These are phyloP conservation scores for Drosophila orosa DNA, from an alignment of 1,140 invertebrate genomes.

Conservation along the genomic window DNA sequence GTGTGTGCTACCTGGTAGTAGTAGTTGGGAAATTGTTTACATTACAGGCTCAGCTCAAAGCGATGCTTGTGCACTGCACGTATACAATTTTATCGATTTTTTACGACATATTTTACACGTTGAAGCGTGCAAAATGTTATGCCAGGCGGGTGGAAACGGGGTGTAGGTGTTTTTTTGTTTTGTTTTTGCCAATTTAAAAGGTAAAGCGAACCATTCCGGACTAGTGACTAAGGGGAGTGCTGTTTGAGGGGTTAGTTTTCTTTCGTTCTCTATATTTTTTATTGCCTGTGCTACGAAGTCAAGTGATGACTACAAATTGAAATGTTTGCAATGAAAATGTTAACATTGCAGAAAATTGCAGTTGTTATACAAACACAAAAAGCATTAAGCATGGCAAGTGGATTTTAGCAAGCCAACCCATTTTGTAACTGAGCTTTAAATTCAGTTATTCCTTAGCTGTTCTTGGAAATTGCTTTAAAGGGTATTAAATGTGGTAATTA, in stretches of 20 bases:
- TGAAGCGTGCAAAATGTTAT: slow-evolving; percentile 60
- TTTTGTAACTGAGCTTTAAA: background rate
- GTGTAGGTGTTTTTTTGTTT: background rate
- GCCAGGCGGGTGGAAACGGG: slow-evolving; percentile 1
- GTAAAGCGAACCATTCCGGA: slow-evolving; percentile 21
- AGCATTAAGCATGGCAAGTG: background rate
- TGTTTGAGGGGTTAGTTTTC: background rate
- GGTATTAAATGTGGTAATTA: no score
- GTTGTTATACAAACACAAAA: slow-evolving; percentile 26
- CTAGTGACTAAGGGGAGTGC: slow-evolving; percentile 2
- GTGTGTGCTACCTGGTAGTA: background rate
- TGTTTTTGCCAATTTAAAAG: slow-evolving; percentile 55
- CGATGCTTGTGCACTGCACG: slow-evolving; percentile 14
- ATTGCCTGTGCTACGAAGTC: slow-evolving; percentile 3
- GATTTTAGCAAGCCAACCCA: background rate
- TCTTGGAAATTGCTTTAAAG: background rate
- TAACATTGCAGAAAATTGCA: slow-evolving; percentile 48
- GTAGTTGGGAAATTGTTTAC: slow-evolving; percentile 62
- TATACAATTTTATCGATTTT: slow-evolving; percentile 73
- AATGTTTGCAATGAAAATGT: slow-evolving; percentile 41
- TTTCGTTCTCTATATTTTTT: background rate
- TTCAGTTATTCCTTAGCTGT: background rate
- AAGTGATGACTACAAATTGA: slow-evolving; percentile 27
- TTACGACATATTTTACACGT: slow-evolving; percentile 67
- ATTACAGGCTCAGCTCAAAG: slow-evolving; percentile 41